These are phyloP conservation scores for Xyrichtys novacula DNA, from an alignment of 2,797 vertebrate genomes.

Conservation along the genomic window DNA sequence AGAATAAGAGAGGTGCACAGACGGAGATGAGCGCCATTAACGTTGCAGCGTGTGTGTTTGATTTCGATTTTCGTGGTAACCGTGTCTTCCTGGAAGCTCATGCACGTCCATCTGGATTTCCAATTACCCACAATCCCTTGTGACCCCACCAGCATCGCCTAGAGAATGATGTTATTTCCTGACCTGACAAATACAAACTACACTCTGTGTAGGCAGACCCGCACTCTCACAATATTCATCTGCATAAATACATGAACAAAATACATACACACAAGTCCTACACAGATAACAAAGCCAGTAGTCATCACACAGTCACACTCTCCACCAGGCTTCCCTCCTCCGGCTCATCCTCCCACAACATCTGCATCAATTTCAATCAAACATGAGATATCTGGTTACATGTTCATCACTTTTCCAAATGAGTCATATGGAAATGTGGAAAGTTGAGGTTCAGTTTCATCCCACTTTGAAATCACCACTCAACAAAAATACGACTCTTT, in stretches of 20 bases:
- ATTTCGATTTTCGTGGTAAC: slow-evolving; percentile 71
- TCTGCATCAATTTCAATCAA: neutral
- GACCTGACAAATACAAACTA: slow-evolving; percentile 72
- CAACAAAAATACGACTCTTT: neutral
- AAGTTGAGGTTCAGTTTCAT: neutral
- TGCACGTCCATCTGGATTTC: slow-evolving; percentile 82
- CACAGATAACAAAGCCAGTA: neutral
- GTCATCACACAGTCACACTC: slow-evolving; percentile 41
- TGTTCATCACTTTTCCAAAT: neutral
- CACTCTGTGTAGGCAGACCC: slow-evolving; percentile 37
- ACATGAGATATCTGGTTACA: neutral
- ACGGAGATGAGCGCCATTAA: slow-evolving; percentile 66
- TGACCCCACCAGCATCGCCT: slow-evolving; percentile 56
- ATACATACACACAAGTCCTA: slow-evolving; percentile 11
- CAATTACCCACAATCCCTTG: slow-evolving; percentile 80
- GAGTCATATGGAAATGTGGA: neutral
- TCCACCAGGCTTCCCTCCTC: neutral
- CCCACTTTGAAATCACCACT: neutral
- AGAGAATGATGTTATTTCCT: slow-evolving; percentile 79
- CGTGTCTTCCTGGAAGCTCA: slow-evolving; percentile 70
- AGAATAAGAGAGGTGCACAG: slow-evolving; percentile 42
- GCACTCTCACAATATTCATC: slow-evolving; percentile 22
- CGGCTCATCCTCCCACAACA: neutral
- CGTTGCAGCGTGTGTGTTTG: slow-evolving; percentile 46
- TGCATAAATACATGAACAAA: slow-evolving; percentile 28